Conservation (phyloP, 2,113 vertebrate genomes). For the Corydoras maculifer region DNA sequence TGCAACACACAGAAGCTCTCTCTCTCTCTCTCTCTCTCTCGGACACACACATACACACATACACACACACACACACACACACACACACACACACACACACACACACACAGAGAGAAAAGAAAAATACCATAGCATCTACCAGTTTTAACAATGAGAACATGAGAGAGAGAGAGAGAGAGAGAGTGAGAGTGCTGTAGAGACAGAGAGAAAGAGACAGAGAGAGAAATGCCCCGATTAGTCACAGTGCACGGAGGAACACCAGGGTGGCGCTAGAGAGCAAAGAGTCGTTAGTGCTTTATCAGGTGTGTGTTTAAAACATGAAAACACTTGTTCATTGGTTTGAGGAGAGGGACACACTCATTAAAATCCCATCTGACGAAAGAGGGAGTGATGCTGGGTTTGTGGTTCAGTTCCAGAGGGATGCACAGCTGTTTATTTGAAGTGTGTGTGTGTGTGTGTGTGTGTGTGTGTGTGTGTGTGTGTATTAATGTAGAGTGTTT, state of each 20-base stretch:
- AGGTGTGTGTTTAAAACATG: slow-evolving; percentile 25
- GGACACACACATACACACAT: slow-evolving; percentile 10
- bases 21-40: too few relatives aligned
- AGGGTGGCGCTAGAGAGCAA: slow-evolving; percentile 35
- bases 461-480: slow-evolving; percentile 25
- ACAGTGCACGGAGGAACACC: slow-evolving; percentile 49
- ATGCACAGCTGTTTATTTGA: slow-evolving; percentile 19
- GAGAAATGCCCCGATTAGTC: slow-evolving; percentile 45
- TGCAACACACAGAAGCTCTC: slow-evolving; percentile 31
- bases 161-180: slow-evolving; percentile 4
- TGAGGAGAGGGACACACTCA: slow-evolving; percentile 26
- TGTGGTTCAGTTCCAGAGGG: slow-evolving; percentile 13
- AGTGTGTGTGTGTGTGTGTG: slow-evolving; percentile 9
- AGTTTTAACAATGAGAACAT: slow-evolving; percentile 6
- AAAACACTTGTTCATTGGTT: slow-evolving; percentile 20
- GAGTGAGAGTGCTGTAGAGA: not conserved
- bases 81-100: slow-evolving; percentile 10
- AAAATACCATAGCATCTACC: slow-evolving; percentile 3
- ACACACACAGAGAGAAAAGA: not conserved
- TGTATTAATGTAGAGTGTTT: slow-evolving; percentile 20
- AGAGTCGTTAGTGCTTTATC: slow-evolving; percentile 39
- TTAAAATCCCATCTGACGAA: slow-evolving; percentile 28
- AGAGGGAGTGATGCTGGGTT: not conserved
- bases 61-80: not conserved
- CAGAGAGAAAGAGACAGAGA: slow-evolving; percentile 12